These are phyloP conservation scores for Oryzias curvinotus DNA, from an alignment of 2,113 vertebrate species.

Conservation along the genomic window DNA sequence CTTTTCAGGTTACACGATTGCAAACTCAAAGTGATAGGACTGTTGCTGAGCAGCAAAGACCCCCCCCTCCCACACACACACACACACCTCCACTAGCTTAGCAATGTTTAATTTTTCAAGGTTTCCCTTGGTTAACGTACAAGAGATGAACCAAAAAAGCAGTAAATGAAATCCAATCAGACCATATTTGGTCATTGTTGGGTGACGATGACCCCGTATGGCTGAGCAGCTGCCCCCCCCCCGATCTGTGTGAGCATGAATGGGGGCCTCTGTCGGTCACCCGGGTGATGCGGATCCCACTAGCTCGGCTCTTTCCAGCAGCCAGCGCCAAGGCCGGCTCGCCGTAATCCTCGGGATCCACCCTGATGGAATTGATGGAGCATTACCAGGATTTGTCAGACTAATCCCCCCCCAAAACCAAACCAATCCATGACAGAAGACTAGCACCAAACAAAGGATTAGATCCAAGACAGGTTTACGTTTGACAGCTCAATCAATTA, in stretches of 20 bases:
- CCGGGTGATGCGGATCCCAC: slow-evolving; percentile 4
- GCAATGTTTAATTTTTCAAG: slow-evolving; percentile 3
- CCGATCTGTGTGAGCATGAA: background rate
- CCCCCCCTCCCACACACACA: background rate
- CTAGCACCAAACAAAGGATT: background rate
- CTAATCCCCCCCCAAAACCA: slow-evolving; percentile 18
- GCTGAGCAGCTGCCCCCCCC: slow-evolving; percentile 5
- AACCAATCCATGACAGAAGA: background rate
- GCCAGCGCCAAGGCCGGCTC: slow-evolving; percentile 1
- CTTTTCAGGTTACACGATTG: background rate
- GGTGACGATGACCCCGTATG: background rate
- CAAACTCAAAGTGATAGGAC: slow-evolving; percentile 3
- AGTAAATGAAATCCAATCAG: background rate
- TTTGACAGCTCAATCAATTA: background rate
- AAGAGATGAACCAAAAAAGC: background rate
- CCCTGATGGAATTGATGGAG: slow-evolving; percentile 40
- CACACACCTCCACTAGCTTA: background rate
- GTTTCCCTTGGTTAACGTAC: background rate
- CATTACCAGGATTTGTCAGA: slow-evolving; percentile 40
- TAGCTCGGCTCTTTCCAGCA: slow-evolving; percentile 13
- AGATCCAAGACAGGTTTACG: background rate
- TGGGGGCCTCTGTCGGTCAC: slow-evolving; percentile 6
- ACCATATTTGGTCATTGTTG: background rate
- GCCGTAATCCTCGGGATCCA: slow-evolving; percentile 30
- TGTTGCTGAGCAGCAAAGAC: background rate